Base-by-base conservation (phyloP, 2,113 vertebrate species). In the Cygnus buccinator region DNA sequence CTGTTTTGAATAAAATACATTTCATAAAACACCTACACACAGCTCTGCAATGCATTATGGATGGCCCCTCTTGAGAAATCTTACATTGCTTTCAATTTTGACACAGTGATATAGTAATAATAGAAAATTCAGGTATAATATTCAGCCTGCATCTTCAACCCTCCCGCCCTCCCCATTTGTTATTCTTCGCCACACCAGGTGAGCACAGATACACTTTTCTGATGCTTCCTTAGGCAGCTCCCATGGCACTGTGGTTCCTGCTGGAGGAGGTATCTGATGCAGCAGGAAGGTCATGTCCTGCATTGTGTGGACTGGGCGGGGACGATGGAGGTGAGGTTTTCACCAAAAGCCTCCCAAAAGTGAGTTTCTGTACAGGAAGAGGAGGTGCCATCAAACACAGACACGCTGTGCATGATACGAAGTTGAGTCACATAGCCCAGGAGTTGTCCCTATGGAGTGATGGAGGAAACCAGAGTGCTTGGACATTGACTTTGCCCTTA, bases 31-130 rank as follows among this genome's bases (percentile, higher is more conserved):
- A 97, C 97, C 97, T 96, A 97, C 97, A 80, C 92, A 96, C 55
- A 59, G 87, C 89, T 97, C 88, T 95, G 97, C 96, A 95, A 95
- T 97, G 97, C 96, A 97, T 98, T 98, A 97, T 98, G 96, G 97
- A 98, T 97, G 91, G 95, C 87, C 81, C 96, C 96, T 98, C 97
- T 97, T 96, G 98, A 98, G 97, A 98, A 97, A 97, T 97, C 94
- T 94, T 96, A 97, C 97, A 95, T 61, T 80, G 90, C 93, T 98
- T 98, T 98, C 97, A 97, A 97, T 98, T 98, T 97, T 98, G 98
- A 98, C 96, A 97, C 92, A 97, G 95, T 91, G 96, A 97, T 98
- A 97, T 11, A 90, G 91, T 96, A 97, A 97, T 98, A 98, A 98
- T 94, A 95, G 96, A 95, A 97, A 96, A 96, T 95, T 97, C 95